Conservation (phyloP, 2,888 invertebrate genomes). For the Drosophila suboccidentalis region DNA sequence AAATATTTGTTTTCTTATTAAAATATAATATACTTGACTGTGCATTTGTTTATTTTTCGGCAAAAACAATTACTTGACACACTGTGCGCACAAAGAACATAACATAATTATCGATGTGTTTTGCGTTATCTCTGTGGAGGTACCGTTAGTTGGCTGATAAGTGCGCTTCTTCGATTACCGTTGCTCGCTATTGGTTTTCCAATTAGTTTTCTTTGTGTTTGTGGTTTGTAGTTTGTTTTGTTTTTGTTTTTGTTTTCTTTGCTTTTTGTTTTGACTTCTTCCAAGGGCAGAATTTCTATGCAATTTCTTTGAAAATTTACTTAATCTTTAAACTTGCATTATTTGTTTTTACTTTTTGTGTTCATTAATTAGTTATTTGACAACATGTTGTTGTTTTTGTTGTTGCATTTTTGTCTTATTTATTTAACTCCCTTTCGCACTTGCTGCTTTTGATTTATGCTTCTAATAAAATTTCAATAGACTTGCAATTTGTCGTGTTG, state of each 20-base stretch:
- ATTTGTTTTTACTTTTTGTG: background rate
- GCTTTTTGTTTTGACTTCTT: slow-evolving; percentile 23
- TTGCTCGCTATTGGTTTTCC: slow-evolving; percentile 70
- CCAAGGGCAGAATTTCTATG: slow-evolving; percentile 41
- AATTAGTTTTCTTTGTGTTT: slow-evolving; percentile 65
- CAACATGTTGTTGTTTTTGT: slow-evolving; percentile 9
- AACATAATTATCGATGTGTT: slow-evolving; percentile 62
- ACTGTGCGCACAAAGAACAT: slow-evolving; percentile 29
- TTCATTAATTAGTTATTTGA: slow-evolving; percentile 20
- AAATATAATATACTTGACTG: too few relatives aligned
- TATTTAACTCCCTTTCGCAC: slow-evolving; percentile 11
- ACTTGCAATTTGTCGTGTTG: slow-evolving; percentile 78
- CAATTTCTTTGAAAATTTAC: slow-evolving; percentile 14
- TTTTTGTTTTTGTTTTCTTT: slow-evolving; percentile 43
- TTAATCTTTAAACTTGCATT: too few relatives aligned
- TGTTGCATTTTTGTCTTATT: slow-evolving; percentile 30
- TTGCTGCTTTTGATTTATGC: slow-evolving; percentile 71
- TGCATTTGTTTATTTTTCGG: background rate
- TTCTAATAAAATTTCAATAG: slow-evolving; percentile 81
- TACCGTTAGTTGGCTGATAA: slow-evolving; percentile 57
- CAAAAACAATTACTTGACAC: background rate
- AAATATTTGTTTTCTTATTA: too few relatives aligned
- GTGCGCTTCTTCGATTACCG: slow-evolving; percentile 52
- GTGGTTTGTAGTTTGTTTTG: slow-evolving; percentile 25
- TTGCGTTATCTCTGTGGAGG: slow-evolving; percentile 42